These are phyloP conservation scores for Mizuhopecten yessoensis DNA, from an alignment of 1,140 invertebrate genomes.

Conservation along the genomic window DNA sequence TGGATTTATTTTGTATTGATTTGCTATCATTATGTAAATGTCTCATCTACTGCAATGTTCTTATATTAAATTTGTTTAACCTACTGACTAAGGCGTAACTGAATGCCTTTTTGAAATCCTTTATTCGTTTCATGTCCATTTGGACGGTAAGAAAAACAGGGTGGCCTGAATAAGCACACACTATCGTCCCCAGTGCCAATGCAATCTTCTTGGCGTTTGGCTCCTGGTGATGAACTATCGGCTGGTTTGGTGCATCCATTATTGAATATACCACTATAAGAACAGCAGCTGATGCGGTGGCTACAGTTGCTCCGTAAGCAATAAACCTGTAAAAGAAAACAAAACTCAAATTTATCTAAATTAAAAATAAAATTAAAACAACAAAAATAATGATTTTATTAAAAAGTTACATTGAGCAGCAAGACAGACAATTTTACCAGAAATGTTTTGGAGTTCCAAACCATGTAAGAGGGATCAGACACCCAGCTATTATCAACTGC, in stretches of 20 bases:
- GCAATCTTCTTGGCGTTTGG: slow-evolving; percentile 76
- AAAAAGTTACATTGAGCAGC: not conserved
- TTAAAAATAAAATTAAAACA: not conserved
- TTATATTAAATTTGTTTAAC: no score
- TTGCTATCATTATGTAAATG: no score
- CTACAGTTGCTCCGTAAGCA: slow-evolving; percentile 77
- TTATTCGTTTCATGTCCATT: slow-evolving; percentile 83
- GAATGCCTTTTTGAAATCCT: slow-evolving; percentile 82
- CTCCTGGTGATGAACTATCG: slow-evolving; percentile 14
- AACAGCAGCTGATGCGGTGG: slow-evolving; percentile 77
- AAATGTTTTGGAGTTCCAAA: slow-evolving; percentile 87
- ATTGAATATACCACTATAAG: slow-evolving; percentile 71
- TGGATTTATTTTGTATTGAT: no score
- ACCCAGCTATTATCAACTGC: slow-evolving; percentile 87
- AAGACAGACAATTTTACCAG: slow-evolving; percentile 83
- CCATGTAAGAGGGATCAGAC: slow-evolving; percentile 87
- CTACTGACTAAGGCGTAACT: slow-evolving; percentile 82
- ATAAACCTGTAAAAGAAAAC: slow-evolving; percentile 70
- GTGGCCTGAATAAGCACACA: slow-evolving; percentile 84
- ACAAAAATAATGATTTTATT: not conserved
- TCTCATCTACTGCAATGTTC: no score
- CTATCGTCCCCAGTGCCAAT: slow-evolving; percentile 83
- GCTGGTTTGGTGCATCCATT: slow-evolving; percentile 51
- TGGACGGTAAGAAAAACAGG: slow-evolving; percentile 84
- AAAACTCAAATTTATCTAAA: no score